phyloP scores from a whole-genome alignment of 2,113 vertebrate species.

The Uropsilus gracilis region DNA sequence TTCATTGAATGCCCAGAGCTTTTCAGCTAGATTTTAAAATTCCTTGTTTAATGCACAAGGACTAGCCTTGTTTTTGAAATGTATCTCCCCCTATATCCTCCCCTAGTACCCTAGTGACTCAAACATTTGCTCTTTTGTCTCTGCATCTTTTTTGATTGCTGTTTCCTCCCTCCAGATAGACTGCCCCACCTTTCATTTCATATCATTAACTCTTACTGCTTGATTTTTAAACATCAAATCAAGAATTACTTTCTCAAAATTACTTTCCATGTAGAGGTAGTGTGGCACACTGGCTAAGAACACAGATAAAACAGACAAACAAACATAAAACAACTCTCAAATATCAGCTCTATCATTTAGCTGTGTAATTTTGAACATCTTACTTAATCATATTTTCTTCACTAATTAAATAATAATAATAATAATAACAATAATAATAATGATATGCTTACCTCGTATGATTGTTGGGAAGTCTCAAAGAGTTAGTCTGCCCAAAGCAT shows the following conservation, averaged over 20 bases:
- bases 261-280: neutral
- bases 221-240: neutral
- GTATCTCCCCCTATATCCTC: neutral
- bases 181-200: neutral
- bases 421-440: neutral
- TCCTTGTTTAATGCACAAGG: neutral
- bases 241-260: neutral
- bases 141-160: neutral
- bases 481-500: neutral
- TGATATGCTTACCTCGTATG: neutral
- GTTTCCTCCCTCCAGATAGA: neutral
- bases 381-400: neutral
- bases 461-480: neutral
- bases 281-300: neutral
- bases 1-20: neutral
- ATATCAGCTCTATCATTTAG: neutral
- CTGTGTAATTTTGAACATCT: neutral
- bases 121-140: neutral
- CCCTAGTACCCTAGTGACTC: neutral
- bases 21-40: neutral
- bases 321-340: neutral
- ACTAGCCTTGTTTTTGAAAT: neutral
- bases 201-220: neutral
- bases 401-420: neutral
- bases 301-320: neutral